Evolutionary conservation across 2,797 vertebrate species (phyloP).

Genomic region (Poeciliopsis gracilis): DNA sequence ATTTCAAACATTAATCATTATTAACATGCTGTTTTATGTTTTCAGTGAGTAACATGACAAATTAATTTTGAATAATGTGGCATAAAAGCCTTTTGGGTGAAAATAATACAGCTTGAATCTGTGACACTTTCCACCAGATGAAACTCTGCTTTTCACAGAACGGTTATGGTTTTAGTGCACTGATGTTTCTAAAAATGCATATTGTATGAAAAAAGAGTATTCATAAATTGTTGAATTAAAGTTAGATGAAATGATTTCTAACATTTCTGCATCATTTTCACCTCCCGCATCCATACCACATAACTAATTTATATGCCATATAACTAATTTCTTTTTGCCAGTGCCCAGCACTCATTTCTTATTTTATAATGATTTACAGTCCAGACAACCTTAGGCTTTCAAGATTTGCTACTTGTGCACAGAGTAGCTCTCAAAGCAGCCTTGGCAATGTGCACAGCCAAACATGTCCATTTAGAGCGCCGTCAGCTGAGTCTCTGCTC

Average conservation of each 20-base stretch:
- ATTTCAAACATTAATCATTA: background rate
- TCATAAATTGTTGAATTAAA: background rate
- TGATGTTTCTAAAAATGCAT: background rate
- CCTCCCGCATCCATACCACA: background rate
- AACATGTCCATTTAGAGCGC: constrained; percentile 48
- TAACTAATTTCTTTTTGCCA: constrained; percentile 8
- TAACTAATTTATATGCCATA: constrained; percentile 22
- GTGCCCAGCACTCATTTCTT: constrained; percentile 1
- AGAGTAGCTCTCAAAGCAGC: constrained; percentile 15
- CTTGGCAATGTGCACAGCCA: constrained; percentile 28
- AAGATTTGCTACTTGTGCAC: constrained; percentile 24
- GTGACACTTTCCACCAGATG: background rate
- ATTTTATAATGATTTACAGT: constrained; percentile 20
- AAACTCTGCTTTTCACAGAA: background rate
- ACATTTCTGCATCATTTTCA: background rate
- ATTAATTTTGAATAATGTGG: background rate
- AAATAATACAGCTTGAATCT: background rate
- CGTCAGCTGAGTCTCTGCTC: constrained; percentile 22
- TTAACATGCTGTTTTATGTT: background rate
- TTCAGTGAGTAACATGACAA: background rate
- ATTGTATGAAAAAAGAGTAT: background rate
- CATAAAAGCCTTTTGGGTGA: background rate
- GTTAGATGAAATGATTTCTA: constrained; percentile 1
- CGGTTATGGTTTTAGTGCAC: background rate
- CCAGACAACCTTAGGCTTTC: constrained; percentile 10